Percentiles rank a stretch among this genome's conserved stretches.
These are phyloP conservation scores for Acipenser ruthenus DNA, from an alignment of 2,797 vertebrate genomes.

Conservation along the genomic window DNA sequence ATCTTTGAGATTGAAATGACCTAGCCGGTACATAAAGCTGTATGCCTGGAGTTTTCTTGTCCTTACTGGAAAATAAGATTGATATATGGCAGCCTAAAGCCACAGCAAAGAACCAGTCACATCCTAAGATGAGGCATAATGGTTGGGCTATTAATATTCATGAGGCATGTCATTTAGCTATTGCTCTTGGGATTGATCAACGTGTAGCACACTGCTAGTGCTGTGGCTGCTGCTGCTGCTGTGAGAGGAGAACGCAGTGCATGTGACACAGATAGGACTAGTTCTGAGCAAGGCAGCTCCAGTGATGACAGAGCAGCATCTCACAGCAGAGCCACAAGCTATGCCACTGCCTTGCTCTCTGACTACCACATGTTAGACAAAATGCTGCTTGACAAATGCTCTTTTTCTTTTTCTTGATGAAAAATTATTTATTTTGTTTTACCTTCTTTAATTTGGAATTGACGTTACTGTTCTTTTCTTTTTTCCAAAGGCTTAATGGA, in stretches of 20 bases:
- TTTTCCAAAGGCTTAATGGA: conserved; percentile 70
- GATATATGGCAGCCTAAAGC: conserved; percentile 24
- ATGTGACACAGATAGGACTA: conserved; percentile 19
- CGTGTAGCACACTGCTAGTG: conserved; percentile 30
- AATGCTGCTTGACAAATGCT: conserved; percentile 20
- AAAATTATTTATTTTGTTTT: neutral
- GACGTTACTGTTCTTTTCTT: conserved; percentile 29
- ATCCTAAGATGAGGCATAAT: conserved; percentile 35
- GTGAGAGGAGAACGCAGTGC: conserved; percentile 22
- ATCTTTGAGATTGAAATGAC: no score
- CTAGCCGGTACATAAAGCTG: no score
- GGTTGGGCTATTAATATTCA: conserved; percentile 45
- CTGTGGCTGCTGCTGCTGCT: conserved; percentile 27
- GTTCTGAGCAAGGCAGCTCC: neutral
- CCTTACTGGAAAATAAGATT: conserved; percentile 20
- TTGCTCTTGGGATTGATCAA: conserved; percentile 35
- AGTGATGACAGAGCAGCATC: conserved; percentile 8
- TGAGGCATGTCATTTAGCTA: conserved; percentile 47
- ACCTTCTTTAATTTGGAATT: conserved; percentile 13
- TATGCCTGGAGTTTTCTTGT: no score
- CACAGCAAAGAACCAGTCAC: conserved; percentile 18
- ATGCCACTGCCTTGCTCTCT: conserved; percentile 7
- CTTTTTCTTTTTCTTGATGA: conserved; percentile 12
- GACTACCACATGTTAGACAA: conserved; percentile 16
- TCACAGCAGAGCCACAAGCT: conserved; percentile 13